Percentiles rank a stretch among this genome's conserved stretches.
These are phyloP conservation scores for Oncorhynchus nerka DNA, from an alignment of 2,113 vertebrate genomes.

Conservation along the genomic window DNA sequence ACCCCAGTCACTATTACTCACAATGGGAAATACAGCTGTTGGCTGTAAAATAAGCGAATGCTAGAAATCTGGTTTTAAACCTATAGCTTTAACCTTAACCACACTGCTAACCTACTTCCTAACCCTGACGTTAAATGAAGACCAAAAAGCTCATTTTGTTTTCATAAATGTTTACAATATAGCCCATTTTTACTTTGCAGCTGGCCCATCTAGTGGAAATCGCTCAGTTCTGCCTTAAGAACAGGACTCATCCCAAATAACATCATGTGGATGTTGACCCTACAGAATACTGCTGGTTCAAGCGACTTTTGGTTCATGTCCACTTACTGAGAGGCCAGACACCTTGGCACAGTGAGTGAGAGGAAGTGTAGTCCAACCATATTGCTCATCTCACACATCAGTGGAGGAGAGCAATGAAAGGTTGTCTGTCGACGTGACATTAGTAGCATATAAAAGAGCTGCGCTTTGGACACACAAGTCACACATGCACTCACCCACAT, in stretches of 20 bases:
- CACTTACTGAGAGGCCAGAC: not conserved
- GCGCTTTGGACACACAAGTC: not conserved
- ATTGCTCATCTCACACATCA: slow-evolving; percentile 20
- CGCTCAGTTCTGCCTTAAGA: too few species aligned
- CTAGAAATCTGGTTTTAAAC: not conserved
- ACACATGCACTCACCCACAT: not conserved
- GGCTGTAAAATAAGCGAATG: not conserved
- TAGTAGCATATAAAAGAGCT: slow-evolving; percentile 1
- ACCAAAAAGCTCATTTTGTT: too few species aligned
- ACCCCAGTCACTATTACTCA: not conserved
- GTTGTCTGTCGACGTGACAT: slow-evolving; percentile 9
- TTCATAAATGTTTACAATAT: too few species aligned
- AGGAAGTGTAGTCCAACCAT: not conserved
- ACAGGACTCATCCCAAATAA: too few species aligned
- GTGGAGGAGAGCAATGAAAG: slow-evolving; percentile 14
- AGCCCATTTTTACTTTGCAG: too few species aligned
- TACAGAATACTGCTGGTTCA: too few species aligned
- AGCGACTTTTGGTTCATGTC: too few species aligned
- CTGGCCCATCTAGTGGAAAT: too few species aligned
- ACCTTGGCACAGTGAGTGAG: not conserved
- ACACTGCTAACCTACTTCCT: too few species aligned
- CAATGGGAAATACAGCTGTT: not conserved
- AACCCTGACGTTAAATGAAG: too few species aligned
- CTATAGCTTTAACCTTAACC: too few species aligned
- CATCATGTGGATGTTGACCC: too few species aligned